Conservation (phyloP, 2,113 vertebrate genomes). For the Clarias magur region DNA sequence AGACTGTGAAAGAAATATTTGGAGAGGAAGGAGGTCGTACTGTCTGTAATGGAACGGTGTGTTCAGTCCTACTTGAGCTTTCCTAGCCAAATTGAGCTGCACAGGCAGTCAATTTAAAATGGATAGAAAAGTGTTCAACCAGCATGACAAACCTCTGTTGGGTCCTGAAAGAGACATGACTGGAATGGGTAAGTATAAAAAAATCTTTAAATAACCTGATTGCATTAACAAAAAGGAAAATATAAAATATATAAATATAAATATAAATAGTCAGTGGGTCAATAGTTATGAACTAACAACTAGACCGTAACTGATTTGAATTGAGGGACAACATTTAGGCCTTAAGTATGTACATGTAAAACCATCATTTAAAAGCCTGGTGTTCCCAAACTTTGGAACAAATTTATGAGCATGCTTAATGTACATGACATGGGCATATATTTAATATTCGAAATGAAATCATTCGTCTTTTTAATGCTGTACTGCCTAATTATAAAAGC, state of each 20-base stretch:
- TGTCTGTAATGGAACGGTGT: not conserved
- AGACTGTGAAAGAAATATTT: not conserved
- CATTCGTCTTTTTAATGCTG: constrained; percentile 1
- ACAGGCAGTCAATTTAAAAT: not conserved
- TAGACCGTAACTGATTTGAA: not conserved
- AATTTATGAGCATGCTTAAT: not conserved
- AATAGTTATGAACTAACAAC: not conserved
- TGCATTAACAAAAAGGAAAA: not conserved
- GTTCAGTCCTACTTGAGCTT: constrained; percentile 1
- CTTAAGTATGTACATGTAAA: not conserved
- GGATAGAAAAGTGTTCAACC: not conserved
- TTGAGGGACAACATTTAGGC: not conserved
- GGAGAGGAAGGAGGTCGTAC: not conserved
- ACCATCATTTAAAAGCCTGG: not conserved
- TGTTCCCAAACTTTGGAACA: not conserved
- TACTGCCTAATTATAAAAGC: constrained; percentile 10
- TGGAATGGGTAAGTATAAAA: not conserved
- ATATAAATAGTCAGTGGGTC: not conserved
- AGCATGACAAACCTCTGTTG: not conserved
- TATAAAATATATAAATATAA: not conserved
- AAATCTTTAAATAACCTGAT: not conserved
- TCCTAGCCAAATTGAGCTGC: not conserved
- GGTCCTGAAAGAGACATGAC: not conserved
- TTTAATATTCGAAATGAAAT: not conserved
- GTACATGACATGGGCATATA: not conserved